Evolutionary conservation across 2,888 invertebrate species (phyloP).

Genomic region (Trachelus stipa): DNA sequence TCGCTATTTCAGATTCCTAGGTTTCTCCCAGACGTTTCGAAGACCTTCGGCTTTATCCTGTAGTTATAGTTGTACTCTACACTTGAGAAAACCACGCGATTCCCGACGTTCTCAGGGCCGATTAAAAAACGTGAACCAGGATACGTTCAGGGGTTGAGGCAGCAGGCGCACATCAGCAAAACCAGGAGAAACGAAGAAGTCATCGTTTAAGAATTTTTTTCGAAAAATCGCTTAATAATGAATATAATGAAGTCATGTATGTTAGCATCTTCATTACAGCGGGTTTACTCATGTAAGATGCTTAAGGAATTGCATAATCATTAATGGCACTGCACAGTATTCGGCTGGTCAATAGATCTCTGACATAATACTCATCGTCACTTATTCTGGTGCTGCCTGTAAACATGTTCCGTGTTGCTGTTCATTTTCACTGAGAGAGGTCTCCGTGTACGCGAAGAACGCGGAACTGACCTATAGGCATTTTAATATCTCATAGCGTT

Average conservation of each 20-base stretch:
- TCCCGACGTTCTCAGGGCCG: neutral
- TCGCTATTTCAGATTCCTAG: constrained; percentile 31
- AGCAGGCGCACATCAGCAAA: neutral
- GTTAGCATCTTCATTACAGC: neutral
- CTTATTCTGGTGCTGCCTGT: neutral
- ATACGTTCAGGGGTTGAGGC: neutral
- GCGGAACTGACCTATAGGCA: neutral
- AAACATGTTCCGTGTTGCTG: neutral
- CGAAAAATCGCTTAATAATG: neutral
- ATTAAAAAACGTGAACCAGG: neutral
- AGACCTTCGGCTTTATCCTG: neutral
- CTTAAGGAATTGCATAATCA: neutral
- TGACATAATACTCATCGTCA: neutral
- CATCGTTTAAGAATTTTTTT: neutral
- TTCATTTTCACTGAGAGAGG: neutral
- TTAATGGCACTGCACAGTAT: neutral
- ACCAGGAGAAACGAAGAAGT: neutral
- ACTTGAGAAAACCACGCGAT: neutral
- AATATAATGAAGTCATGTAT: neutral
- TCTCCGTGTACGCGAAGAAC: neutral
- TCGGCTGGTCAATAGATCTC: neutral
- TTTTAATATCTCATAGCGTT: neutral
- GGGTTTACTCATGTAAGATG: neutral
- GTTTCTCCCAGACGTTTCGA: constrained; percentile 5
- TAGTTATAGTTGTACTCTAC: neutral